These are phyloP conservation scores for Spinibarbus caldwelli DNA, from an alignment of 2,797 vertebrate genomes.

Conservation along the genomic window DNA sequence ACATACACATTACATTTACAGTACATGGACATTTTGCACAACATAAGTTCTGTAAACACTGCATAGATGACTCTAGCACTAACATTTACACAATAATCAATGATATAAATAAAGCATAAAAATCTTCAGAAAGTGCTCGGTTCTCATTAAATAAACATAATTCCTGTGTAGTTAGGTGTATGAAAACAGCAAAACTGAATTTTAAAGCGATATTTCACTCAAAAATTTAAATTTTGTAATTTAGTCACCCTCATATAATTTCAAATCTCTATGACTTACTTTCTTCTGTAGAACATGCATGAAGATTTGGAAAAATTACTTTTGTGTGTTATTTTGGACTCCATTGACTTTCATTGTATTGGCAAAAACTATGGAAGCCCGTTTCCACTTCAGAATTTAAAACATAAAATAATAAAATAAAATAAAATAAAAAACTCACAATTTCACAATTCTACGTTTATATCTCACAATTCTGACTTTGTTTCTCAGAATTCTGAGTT, in stretches of 20 bases:
- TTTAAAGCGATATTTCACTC: neutral
- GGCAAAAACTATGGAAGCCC: neutral
- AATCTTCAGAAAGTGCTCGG: conserved; percentile 60
- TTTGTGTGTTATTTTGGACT: neutral
- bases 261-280: neutral
- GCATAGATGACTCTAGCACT: conserved; percentile 77
- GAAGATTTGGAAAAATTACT: neutral
- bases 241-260: neutral
- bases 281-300: neutral
- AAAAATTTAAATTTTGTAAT: neutral
- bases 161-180: neutral
- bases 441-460: neutral
- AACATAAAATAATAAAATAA: too few species aligned
- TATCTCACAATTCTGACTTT: neutral
- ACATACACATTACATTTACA: conserved; percentile 67
- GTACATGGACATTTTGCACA: conserved; percentile 71
- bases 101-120: conserved; percentile 75
- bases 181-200: neutral
- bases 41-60: conserved; percentile 74
- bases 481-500: neutral
- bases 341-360: neutral
- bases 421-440: too few species aligned
- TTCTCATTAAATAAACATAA: conserved; percentile 50
- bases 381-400: neutral
- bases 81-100: conserved; percentile 71